Evolutionary conservation across 2,888 invertebrate genomes (phyloP).

Genomic region (Gastrophysa polygoni): DNA sequence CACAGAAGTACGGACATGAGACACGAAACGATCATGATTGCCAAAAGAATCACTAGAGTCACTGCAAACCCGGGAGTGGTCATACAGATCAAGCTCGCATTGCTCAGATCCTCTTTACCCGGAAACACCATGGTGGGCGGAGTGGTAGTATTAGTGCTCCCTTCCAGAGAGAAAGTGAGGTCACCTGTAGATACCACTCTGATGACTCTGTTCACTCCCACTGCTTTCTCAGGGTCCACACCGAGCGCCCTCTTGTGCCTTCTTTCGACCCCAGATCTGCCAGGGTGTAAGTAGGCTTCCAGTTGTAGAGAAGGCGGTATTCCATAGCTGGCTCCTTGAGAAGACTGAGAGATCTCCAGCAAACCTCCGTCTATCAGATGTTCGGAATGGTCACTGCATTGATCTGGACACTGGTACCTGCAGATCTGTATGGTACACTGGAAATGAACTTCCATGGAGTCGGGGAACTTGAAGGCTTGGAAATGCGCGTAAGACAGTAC

Average conservation of each 20-base stretch:
- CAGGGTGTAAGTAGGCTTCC: slow-evolving; percentile 70
- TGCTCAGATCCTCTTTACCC: slow-evolving; percentile 62
- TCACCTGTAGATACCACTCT: slow-evolving; percentile 92
- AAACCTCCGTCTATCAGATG: slow-evolving; percentile 53
- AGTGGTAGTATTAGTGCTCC: slow-evolving; percentile 64
- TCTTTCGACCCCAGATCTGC: slow-evolving; percentile 75
- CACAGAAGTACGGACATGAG: slow-evolving; percentile 85
- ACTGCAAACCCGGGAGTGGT: slow-evolving; percentile 93
- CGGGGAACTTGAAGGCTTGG: slow-evolving; percentile 95
- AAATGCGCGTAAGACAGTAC: slow-evolving; percentile 92
- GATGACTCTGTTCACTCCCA: slow-evolving; percentile 85
- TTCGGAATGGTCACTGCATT: slow-evolving; percentile 67
- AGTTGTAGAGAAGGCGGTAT: slow-evolving; percentile 70
- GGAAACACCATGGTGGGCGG: slow-evolving; percentile 75
- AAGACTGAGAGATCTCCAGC: slow-evolving; percentile 65
- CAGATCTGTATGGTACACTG: slow-evolving; percentile 95
- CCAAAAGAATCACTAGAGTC: slow-evolving; percentile 81
- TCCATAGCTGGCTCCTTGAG: slow-evolving; percentile 68
- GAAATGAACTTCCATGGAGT: slow-evolving; percentile 96
- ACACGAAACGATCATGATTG: slow-evolving; percentile 83
- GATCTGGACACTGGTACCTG: slow-evolving; percentile 90
- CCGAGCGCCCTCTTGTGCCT: slow-evolving; percentile 67
- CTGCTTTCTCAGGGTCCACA: slow-evolving; percentile 72
- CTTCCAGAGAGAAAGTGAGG: slow-evolving; percentile 82
- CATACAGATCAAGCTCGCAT: slow-evolving; percentile 81